Evolutionary conservation across 2,888 invertebrate species (phyloP).

Genomic region (Allophyes oxyacanthae): DNA sequence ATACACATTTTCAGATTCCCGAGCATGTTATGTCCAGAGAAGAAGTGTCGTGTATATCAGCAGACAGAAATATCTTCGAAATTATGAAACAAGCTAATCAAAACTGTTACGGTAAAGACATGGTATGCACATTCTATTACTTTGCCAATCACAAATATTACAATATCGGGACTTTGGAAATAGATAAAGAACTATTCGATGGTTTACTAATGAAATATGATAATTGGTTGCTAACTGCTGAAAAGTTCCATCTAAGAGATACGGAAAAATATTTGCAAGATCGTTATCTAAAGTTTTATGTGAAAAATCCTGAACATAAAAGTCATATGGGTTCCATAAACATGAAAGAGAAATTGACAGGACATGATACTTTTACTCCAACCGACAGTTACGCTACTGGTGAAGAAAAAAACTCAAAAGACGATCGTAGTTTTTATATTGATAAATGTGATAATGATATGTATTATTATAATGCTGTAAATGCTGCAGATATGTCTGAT

Average conservation of each 20-base stretch:
- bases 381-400: not conserved
- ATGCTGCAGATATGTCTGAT: too few relatives aligned
- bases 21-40: conserved; percentile 4
- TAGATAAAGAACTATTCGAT: conserved; percentile 36
- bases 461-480: too few relatives aligned
- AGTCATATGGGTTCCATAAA: not conserved
- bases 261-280: not conserved
- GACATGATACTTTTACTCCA: not conserved
- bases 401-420: not conserved
- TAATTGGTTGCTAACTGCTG: conserved; percentile 36
- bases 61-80: conserved; percentile 35
- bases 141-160: conserved; percentile 16
- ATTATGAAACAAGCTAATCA: conserved; percentile 30
- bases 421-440: not conserved
- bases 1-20: conserved; percentile 27
- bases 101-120: conserved; percentile 33
- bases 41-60: conserved; percentile 33
- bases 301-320: not conserved
- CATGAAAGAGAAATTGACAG: not conserved
- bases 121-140: conserved; percentile 42
- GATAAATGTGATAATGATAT: not conserved
- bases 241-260: not conserved
- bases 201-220: conserved; percentile 39
- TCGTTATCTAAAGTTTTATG: not conserved
- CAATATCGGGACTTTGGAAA: conserved; percentile 19